Evolutionary conservation across 2,113 vertebrate genomes (phyloP), one percentile per base, ranked within the genome.

Genomic region (Xiphophorus couchianus): DNA sequence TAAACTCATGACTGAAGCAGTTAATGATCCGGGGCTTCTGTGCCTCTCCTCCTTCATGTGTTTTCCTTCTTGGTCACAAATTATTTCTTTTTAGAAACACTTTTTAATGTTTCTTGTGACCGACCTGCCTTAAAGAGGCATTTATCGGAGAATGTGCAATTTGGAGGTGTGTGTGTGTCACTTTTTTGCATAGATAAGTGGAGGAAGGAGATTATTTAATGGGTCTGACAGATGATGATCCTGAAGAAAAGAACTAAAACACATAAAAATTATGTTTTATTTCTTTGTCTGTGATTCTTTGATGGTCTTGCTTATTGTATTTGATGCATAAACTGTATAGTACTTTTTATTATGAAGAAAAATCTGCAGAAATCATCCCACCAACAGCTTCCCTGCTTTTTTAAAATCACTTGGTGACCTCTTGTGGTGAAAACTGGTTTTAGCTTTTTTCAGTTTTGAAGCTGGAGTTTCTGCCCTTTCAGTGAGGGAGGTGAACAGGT

Each of bases 351-450:
- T 10, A 62, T 58, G 75, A 31, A 42, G 65, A 17, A 62, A 29
- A 73, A 68, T 51, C 73, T 30, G 4, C 42, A 31, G 44, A 22
- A 51, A 74, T 72, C 31, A 31, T 7, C 37, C 7, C 8, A 30
- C 19, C 5, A 71, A n/a, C 22, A 70, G 58, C 48, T 69, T 27
- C n/a, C 5, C 15, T 51, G 62, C 29, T 28, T 17, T 62, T 67
- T 15, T 39, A 39, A 54, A 30, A 71, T 54, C 39, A 35, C 85
- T 69, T 80, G 67, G 60, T 74, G 91, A 80, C 90, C 83, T 91
- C 92, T 89, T 71, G 87, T 92, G 89, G 84, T 39, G 58, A 28
- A 77, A 67, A 72, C 35, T 58, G 25, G 17, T 62, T 76, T 19
- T 10, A 62, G 5, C 2, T 14, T 11, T 12, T 62, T 48, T 19